Evolutionary conservation across 92 coral and sea anemone species (phyloP).

Genomic region (Epizoanthus illoricatus): DNA sequence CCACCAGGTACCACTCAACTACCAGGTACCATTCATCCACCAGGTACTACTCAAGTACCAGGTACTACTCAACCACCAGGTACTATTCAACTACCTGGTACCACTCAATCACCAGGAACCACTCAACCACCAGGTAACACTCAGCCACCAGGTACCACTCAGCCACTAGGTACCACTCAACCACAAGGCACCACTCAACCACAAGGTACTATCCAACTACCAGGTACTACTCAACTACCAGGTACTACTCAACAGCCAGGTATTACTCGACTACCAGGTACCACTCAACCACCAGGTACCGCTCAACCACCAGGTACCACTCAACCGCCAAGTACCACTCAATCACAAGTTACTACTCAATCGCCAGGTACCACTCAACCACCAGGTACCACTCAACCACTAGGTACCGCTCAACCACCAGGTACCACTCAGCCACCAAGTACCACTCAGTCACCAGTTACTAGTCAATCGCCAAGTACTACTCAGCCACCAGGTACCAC

Average conservation of each 20-base stretch:
- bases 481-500: slow-evolving; percentile 8
- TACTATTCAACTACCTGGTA: neutral
- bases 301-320: no score
- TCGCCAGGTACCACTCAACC: neutral
- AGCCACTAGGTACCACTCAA: neutral
- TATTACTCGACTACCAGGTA: no score
- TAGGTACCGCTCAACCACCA: slow-evolving; percentile 5
- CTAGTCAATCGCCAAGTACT: slow-evolving; percentile 14
- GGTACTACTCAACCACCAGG: neutral
- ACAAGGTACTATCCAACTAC: no score
- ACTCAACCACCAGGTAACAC: neutral
- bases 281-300: no score
- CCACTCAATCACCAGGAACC: neutral
- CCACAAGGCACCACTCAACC: neutral
- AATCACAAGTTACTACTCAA: neutral
- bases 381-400: slow-evolving; percentile 5
- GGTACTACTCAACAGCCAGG: no score
- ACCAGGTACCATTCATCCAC: neutral
- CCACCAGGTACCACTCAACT: slow-evolving; percentile 15
- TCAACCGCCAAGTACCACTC: neutral
- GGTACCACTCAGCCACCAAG: neutral
- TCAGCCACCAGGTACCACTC: neutral
- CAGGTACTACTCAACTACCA: neutral
- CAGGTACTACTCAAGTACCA: slow-evolving; percentile 8
- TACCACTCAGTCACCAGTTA: neutral